A percentile compares a stretch with the other conserved stretches of the same genome.
These are phyloP conservation scores for Anticlea derivata DNA, from an alignment of 2,888 invertebrate species.

Conservation along the genomic window DNA sequence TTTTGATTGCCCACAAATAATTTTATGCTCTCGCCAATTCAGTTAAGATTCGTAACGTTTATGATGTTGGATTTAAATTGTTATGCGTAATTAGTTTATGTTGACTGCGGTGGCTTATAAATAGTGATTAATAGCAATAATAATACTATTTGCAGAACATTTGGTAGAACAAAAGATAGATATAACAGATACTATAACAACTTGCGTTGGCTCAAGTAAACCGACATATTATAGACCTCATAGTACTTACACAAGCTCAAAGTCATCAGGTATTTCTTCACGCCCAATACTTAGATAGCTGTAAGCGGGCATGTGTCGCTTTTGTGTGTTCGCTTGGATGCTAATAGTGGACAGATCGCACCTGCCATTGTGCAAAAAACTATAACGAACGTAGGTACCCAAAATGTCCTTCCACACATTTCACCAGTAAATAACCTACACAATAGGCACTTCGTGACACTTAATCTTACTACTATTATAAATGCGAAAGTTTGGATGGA, in stretches of 20 bases:
- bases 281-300: slow-evolving; percentile 10
- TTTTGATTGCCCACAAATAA: slow-evolving; percentile 28
- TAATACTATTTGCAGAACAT: slow-evolving; percentile 6
- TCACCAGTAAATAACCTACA: slow-evolving; percentile 41
- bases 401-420: slow-evolving; percentile 35
- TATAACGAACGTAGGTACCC: slow-evolving; percentile 51
- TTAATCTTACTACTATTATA: background rate
- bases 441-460: slow-evolving; percentile 22
- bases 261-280: too few relatives aligned
- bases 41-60: slow-evolving; percentile 25
- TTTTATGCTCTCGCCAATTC: slow-evolving; percentile 31
- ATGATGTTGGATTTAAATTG: slow-evolving; percentile 21
- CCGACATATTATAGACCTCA: too few relatives aligned
- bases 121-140: slow-evolving; percentile 3
- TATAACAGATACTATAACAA: too few relatives aligned
- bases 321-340: slow-evolving; percentile 48
- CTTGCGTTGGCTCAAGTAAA: too few relatives aligned
- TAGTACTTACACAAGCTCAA: too few relatives aligned
- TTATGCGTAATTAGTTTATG: slow-evolving; percentile 14
- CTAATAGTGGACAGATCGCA: slow-evolving; percentile 55
- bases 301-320: slow-evolving; percentile 42
- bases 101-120: slow-evolving; percentile 25
- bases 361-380: slow-evolving; percentile 60
- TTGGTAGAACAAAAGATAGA: too few relatives aligned
- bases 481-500: too few relatives aligned